These are phyloP conservation scores for Polypterus senegalus DNA, from an alignment of 2,113 vertebrate species.

Conservation along the genomic window DNA sequence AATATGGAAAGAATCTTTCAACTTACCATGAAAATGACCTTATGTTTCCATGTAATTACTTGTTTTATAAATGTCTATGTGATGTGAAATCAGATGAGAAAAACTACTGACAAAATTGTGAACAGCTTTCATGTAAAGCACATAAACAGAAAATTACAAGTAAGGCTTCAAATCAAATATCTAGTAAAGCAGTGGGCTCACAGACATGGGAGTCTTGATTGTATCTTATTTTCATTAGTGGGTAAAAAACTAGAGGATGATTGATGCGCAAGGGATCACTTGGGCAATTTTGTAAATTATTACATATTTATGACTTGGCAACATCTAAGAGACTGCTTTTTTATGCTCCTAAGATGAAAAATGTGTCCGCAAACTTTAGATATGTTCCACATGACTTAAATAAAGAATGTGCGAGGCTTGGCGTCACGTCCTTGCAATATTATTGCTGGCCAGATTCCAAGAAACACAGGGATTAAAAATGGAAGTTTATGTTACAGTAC, in stretches of 20 bases:
- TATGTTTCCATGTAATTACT: no score
- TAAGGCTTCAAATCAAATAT: constrained; percentile 53
- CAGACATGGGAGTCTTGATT: constrained; percentile 60
- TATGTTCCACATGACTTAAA: constrained; percentile 59
- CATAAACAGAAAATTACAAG: constrained; percentile 33
- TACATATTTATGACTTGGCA: constrained; percentile 63
- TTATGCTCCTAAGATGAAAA: constrained; percentile 62
- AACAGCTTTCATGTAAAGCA: constrained; percentile 46
- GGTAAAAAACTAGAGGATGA: constrained; percentile 51
- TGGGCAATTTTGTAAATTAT: constrained; percentile 56
- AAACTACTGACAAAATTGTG: no score
- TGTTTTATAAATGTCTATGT: no score
- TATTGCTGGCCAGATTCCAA: constrained; percentile 53
- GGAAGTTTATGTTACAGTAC: constrained; percentile 12
- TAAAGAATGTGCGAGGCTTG: constrained; percentile 44
- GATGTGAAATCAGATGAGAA: no score
- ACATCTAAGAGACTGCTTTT: constrained; percentile 68
- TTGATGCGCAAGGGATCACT: constrained; percentile 54
- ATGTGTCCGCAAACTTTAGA: constrained; percentile 48
- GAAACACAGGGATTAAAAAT: constrained; percentile 46
- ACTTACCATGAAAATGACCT: no score
- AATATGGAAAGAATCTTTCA: no score
- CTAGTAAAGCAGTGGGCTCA: constrained; percentile 63
- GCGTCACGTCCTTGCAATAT: constrained; percentile 42
- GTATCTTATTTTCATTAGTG: constrained; percentile 61